Conservation (phyloP, 1,140 invertebrate genomes). For the Meteorus sp. region DNA sequence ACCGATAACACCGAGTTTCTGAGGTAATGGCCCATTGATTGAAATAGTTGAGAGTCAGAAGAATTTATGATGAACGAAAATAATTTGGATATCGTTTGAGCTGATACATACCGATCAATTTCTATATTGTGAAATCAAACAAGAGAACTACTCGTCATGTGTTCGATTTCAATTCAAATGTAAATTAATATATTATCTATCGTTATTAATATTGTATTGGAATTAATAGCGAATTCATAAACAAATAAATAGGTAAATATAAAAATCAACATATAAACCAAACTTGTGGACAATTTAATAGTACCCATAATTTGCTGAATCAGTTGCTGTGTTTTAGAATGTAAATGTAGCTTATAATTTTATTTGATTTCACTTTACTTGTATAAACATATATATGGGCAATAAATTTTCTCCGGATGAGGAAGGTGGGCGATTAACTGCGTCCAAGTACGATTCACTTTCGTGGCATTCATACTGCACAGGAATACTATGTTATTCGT, state of each 20-base stretch:
- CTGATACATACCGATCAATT: too few species aligned
- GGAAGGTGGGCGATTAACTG: constrained; percentile 38
- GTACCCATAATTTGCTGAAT: too few species aligned
- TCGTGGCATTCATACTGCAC: constrained; percentile 46
- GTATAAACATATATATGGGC: too few species aligned
- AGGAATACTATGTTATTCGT: too few species aligned
- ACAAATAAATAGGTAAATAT: not conserved
- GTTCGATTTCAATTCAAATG: too few species aligned
- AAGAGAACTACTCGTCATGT: too few species aligned
- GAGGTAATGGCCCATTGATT: not conserved
- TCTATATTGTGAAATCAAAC: too few species aligned
- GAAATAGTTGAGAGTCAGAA: not conserved
- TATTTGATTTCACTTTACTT: constrained; percentile 25
- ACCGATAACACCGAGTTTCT: constrained; percentile 4
- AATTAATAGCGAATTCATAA: not conserved
- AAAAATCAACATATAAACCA: too few species aligned
- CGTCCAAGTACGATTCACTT: constrained; percentile 43
- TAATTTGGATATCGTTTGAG: not conserved
- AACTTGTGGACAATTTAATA: not conserved
- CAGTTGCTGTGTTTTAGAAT: not conserved
- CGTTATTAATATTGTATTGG: not conserved
- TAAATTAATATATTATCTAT: too few species aligned
- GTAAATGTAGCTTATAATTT: constrained; percentile 13
- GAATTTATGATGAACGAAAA: not conserved
- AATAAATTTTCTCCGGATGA: constrained; percentile 48